These are phyloP conservation scores for Agrochola litura DNA, from an alignment of 2,888 invertebrate species.

Conservation along the genomic window DNA sequence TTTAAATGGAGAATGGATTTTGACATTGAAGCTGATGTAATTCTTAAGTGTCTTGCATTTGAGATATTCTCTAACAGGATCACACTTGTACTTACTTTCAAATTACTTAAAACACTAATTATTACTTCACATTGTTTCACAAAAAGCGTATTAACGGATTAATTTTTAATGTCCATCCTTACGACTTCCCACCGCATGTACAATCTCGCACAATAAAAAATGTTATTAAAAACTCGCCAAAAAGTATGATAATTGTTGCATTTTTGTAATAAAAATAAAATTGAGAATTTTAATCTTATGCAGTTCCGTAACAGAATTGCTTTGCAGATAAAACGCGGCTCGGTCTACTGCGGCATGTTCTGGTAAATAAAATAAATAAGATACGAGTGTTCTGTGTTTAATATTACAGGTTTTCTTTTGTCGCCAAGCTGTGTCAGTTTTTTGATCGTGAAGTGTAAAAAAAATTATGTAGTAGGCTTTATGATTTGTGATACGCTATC, in stretches of 20 bases:
- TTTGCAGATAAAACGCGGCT: constrained; percentile 50
- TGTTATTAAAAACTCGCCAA: constrained; percentile 57
- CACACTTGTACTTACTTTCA: constrained; percentile 45
- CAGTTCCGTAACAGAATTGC: constrained; percentile 54
- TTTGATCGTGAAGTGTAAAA: neutral
- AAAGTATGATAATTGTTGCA: constrained; percentile 57
- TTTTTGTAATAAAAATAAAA: constrained; percentile 64
- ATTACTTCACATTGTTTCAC: constrained; percentile 48
- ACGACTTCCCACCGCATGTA: constrained; percentile 56
- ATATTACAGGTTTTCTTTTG: constrained; percentile 14
- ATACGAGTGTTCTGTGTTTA: constrained; percentile 25
- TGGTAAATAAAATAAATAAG: constrained; percentile 39
- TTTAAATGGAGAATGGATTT: neutral
- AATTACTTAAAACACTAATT: constrained; percentile 36
- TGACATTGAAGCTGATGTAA: neutral
- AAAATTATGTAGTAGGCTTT: neutral
- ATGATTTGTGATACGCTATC: too few species aligned
- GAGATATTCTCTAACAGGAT: constrained; percentile 22
- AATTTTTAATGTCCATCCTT: constrained; percentile 58
- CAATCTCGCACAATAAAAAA: constrained; percentile 57
- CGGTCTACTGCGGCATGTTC: constrained; percentile 45
- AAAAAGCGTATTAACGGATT: constrained; percentile 54
- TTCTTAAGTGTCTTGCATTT: constrained; percentile 6
- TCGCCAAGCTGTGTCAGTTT: neutral
- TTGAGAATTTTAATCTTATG: constrained; percentile 64